Conservation (phyloP, 2,797 vertebrate genomes). For the Benthosema pterotum region DNA sequence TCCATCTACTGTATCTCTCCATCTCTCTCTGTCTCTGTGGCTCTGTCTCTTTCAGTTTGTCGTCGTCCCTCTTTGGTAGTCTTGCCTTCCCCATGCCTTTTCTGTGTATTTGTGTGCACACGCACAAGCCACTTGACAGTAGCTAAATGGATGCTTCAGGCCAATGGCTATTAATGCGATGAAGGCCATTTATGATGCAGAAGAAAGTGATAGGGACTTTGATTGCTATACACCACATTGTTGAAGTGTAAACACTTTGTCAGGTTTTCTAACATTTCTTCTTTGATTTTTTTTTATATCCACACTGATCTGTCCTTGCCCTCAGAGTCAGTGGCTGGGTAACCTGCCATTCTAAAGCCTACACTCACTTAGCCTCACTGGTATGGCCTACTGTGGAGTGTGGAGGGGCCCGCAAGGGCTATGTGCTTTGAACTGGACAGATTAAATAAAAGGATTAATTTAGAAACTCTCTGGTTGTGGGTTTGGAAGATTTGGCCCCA, state of each 20-base stretch:
- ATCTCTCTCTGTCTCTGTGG: background rate
- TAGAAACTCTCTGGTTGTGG: constrained; percentile 21
- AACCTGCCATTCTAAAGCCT: constrained; percentile 23
- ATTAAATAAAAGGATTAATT: constrained; percentile 48
- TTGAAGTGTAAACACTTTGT: constrained; percentile 36
- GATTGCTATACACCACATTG: constrained; percentile 57
- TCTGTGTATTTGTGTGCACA: constrained; percentile 23
- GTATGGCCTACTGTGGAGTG: constrained; percentile 6
- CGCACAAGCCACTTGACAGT: constrained; percentile 21
- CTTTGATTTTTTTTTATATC: constrained; percentile 25
- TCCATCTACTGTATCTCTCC: constrained; percentile 3
- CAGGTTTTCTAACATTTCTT: constrained; percentile 1
- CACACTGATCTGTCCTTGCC: constrained; percentile 1
- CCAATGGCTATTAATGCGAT: constrained; percentile 40
- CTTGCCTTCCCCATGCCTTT: constrained; percentile 28
- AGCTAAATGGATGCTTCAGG: constrained; percentile 32
- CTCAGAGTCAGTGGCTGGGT: constrained; percentile 26
- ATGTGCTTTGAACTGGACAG: constrained; percentile 13
- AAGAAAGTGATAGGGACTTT: constrained; percentile 23
- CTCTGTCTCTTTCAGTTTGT: background rate
- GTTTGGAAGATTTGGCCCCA: constrained; percentile 22
- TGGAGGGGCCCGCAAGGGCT: constrained; percentile 14
- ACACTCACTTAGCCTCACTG: constrained; percentile 19
- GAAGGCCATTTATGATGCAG: constrained; percentile 24
- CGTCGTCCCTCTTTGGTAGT: too few relatives aligned